A percentile compares a stretch with the other conserved stretches of the same genome.
Conservation (phyloP, 2,113 vertebrate species). For the Bujurquina vittata region DNA sequence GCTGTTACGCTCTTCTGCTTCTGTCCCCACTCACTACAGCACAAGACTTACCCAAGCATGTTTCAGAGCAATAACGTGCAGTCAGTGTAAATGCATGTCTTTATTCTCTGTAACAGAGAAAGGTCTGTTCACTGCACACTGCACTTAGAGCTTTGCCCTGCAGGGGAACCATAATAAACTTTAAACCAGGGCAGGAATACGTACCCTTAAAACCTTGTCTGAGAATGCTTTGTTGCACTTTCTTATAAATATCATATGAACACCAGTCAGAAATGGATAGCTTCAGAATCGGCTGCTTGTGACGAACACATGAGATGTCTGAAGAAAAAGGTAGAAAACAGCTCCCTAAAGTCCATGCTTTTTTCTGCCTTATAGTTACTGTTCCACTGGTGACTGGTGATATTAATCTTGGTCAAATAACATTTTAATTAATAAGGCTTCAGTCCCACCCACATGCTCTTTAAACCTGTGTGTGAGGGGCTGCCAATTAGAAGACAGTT, state of each 20-base stretch:
- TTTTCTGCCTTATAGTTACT: background rate
- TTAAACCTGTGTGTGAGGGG: background rate
- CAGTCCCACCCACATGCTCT: background rate
- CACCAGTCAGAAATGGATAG: background rate
- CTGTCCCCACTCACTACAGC: background rate
- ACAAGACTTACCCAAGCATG: slow-evolving; percentile 10
- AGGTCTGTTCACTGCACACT: slow-evolving; percentile 30
- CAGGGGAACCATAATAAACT: slow-evolving; percentile 1
- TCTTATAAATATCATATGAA: background rate
- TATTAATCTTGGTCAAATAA: background rate
- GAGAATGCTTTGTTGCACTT: slow-evolving; percentile 16
- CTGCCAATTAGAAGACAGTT: background rate
- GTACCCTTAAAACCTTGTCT: background rate
- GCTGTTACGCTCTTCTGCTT: slow-evolving; percentile 48
- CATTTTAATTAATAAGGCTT: background rate
- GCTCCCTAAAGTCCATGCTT: background rate
- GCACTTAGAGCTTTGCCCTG: slow-evolving; percentile 5
- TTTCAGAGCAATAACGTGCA: slow-evolving; percentile 27
- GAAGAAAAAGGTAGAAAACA: background rate
- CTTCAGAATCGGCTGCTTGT: background rate
- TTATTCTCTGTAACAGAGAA: slow-evolving; percentile 55
- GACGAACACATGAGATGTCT: background rate
- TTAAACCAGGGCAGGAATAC: slow-evolving; percentile 2
- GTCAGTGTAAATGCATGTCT: slow-evolving; percentile 42
- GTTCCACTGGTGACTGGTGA: background rate